These are phyloP conservation scores for Heterotilapia buettikoferi DNA, from an alignment of 2,113 vertebrate genomes.

Conservation along the genomic window DNA sequence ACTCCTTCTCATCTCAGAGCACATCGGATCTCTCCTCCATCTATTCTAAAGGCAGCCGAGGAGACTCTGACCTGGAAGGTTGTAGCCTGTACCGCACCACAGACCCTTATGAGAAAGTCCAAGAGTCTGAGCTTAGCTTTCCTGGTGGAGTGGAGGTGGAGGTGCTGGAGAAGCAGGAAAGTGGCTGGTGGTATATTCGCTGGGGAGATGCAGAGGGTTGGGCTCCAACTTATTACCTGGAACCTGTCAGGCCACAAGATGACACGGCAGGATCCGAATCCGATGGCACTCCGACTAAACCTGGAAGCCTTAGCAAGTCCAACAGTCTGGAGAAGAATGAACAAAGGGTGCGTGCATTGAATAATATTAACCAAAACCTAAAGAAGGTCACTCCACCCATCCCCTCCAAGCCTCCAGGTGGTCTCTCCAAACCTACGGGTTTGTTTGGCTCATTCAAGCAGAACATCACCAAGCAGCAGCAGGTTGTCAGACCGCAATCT, in stretches of 20 bases:
- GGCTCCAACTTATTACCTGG: slow-evolving; percentile 92
- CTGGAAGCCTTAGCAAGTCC: slow-evolving; percentile 83
- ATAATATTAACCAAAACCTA: slow-evolving; percentile 88
- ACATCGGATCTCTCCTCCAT: slow-evolving; percentile 83
- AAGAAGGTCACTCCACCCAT: slow-evolving; percentile 89
- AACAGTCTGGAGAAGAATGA: slow-evolving; percentile 96
- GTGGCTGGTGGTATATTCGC: slow-evolving; percentile 95
- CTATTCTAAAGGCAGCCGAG: slow-evolving; percentile 80
- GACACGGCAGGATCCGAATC: slow-evolving; percentile 70
- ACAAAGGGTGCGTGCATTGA: slow-evolving; percentile 89
- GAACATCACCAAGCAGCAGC: slow-evolving; percentile 83
- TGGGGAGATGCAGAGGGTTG: slow-evolving; percentile 88
- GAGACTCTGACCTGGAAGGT: slow-evolving; percentile 75
- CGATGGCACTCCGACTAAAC: slow-evolving; percentile 74
- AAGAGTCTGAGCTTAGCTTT: slow-evolving; percentile 93
- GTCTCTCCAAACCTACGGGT: slow-evolving; percentile 79
- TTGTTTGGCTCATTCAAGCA: slow-evolving; percentile 78
- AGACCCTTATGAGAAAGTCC: slow-evolving; percentile 89
- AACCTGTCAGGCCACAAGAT: slow-evolving; percentile 75
- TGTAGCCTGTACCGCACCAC: slow-evolving; percentile 79
- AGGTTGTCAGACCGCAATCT: slow-evolving; percentile 90
- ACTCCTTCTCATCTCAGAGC: slow-evolving; percentile 82
- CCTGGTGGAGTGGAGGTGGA: slow-evolving; percentile 89
- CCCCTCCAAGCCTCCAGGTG: slow-evolving; percentile 92
- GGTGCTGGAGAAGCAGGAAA: slow-evolving; percentile 91